phyloP scores from a whole-genome alignment of 2,888 invertebrate species.

The Asteroscopus sphinx region DNA sequence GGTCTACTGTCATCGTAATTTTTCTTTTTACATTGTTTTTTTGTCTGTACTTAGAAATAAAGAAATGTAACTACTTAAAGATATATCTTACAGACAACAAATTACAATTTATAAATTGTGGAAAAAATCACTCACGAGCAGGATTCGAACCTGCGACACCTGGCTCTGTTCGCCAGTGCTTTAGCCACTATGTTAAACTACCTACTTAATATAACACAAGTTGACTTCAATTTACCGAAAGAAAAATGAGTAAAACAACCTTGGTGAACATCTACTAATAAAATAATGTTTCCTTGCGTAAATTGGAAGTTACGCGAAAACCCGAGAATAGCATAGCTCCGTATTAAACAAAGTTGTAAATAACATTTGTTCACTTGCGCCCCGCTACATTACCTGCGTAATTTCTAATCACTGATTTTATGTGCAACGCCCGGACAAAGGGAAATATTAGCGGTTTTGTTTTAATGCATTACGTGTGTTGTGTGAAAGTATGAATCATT shows the following conservation, averaged over 20 bases:
- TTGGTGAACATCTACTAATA: conserved; percentile 49
- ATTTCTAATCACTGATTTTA: conserved; percentile 47
- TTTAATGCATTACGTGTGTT: conserved; percentile 9
- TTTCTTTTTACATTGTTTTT: too few species aligned
- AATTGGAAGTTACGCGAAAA: conserved; percentile 61
- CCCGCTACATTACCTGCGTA: conserved; percentile 42
- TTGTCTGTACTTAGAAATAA: too few species aligned
- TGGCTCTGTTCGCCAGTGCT: too few species aligned
- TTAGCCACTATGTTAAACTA: too few species aligned
- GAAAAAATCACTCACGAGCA: too few species aligned
- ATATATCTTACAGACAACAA: too few species aligned
- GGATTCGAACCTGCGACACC: too few species aligned
- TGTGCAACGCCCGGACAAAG: conserved; percentile 5
- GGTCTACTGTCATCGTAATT: too few species aligned
- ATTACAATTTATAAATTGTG: too few species aligned
- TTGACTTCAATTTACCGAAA: conserved; percentile 36
- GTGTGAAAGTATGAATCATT: neutral
- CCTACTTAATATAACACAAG: neutral
- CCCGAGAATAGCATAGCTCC: conserved; percentile 43
- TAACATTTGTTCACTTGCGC: conserved; percentile 50
- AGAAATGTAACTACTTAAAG: too few species aligned
- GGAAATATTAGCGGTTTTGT: conserved; percentile 19
- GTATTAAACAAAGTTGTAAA: conserved; percentile 51
- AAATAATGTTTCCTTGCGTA: conserved; percentile 49
- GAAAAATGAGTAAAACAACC: conserved; percentile 34